Base-by-base conservation (phyloP, 2,888 invertebrate genomes). In the Ornithoptera alexandrae region DNA sequence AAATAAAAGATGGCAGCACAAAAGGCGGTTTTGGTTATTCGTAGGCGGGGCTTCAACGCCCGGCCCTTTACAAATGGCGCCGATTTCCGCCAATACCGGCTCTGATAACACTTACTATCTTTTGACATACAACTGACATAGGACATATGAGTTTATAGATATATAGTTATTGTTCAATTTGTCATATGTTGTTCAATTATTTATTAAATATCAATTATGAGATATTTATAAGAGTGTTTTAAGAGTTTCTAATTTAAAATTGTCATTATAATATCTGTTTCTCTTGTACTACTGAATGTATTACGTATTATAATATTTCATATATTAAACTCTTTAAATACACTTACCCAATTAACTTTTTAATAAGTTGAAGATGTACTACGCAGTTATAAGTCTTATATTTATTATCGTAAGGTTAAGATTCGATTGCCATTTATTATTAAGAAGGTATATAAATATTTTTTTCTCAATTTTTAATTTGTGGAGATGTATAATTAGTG, bases 1-100 rank as follows among this genome's bases (percentile, higher is more conserved):
- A 74, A 79, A 56, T 81, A 77, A 82, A 89, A 86, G 81, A 88
- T 89, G 90, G 88, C 84, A 84, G 86, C 72, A 72, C 74, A 74
- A 75, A 78, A 83, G 86, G 87, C 84, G 85, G 84, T 78, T 71
- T 74, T 76, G 82, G 84, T 76, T 80, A 79, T 75, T 75, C 71
- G 83, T 82, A 78, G 92, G 91, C 88, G 92, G 83, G 84, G 88
- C 86, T 69, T 74, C 69, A 71, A 73, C 74, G 83, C 75, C 80
- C 87, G 79, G 84, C 89, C 91, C 88, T 88, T 90, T 88, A 80
- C 89, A 91, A 92, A 92, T 92, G 92, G 92, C 92, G 92, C 83
- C 86, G 82, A 86, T 87, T 81, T 85, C 85, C 70, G 81, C 91
- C 91, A 92, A 91, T 91, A 77, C 78, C 74, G 79, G 79, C 77